Conservation (phyloP, 2,888 invertebrate genomes). For the Dolomedes plantarius region DNA sequence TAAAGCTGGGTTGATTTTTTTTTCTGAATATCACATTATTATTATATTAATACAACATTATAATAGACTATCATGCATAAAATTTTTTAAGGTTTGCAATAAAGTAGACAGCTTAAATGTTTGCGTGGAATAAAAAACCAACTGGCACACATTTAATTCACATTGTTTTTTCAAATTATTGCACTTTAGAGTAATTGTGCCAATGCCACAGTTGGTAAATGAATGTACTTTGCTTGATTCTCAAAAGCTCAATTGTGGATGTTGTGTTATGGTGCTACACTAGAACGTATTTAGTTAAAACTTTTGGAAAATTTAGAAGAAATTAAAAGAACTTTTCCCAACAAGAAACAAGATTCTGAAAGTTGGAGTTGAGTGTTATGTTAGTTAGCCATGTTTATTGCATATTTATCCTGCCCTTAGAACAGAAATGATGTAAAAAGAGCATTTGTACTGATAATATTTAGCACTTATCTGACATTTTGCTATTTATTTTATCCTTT, state of each 20-base stretch:
- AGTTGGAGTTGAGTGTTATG: slow-evolving; percentile 21
- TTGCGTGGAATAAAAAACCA: background rate
- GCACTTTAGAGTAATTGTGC: slow-evolving; percentile 37
- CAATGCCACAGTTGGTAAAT: slow-evolving; percentile 34
- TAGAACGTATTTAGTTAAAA: slow-evolving; percentile 33
- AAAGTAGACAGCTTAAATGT: too few relatives aligned
- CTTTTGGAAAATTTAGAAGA: background rate
- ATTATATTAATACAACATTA: too few relatives aligned
- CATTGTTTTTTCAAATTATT: slow-evolving; percentile 36
- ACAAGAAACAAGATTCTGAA: background rate
- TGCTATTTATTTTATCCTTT: slow-evolving; percentile 14
- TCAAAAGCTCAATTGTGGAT: slow-evolving; percentile 51
- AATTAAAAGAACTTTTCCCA: slow-evolving; percentile 9
- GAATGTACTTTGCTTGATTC: slow-evolving; percentile 38
- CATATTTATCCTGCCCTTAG: slow-evolving; percentile 64
- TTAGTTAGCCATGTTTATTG: slow-evolving; percentile 43
- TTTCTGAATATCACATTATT: too few relatives aligned
- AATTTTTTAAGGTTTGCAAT: too few relatives aligned
- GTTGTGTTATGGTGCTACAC: slow-evolving; percentile 63
- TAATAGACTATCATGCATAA: too few relatives aligned
- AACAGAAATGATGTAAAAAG: slow-evolving; percentile 19
- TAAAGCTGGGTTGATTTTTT: too few relatives aligned
- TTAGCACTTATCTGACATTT: slow-evolving; percentile 26
- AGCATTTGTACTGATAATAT: slow-evolving; percentile 19
- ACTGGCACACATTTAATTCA: slow-evolving; percentile 33